These are phyloP conservation scores for Paratrypauchen microcephalus DNA, from an alignment of 2,797 vertebrate genomes.

Conservation along the genomic window DNA sequence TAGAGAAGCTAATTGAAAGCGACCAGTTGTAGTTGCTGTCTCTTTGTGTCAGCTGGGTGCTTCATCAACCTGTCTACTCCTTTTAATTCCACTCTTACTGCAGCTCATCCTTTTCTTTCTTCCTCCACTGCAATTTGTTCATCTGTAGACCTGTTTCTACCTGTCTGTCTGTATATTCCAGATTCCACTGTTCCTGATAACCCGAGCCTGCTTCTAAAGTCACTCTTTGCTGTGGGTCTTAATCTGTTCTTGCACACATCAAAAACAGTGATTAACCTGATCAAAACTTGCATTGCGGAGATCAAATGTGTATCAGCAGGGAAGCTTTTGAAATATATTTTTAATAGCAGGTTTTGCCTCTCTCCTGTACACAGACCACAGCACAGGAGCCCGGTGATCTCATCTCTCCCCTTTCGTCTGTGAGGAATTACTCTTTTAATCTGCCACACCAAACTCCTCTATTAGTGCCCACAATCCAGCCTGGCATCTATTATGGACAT, in stretches of 20 bases:
- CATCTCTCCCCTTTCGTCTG: conserved; percentile 63
- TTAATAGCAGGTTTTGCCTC: conserved; percentile 51
- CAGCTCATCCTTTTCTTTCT: background rate
- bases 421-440: conserved; percentile 78
- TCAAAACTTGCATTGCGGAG: conserved; percentile 45
- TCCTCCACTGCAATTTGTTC: background rate
- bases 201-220: background rate
- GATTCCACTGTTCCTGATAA: background rate
- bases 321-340: conserved; percentile 25
- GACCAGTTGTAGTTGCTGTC: conserved; percentile 37
- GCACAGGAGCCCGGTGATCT: conserved; percentile 48
- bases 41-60: conserved; percentile 20
- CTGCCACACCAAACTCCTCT: conserved; percentile 53
- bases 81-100: conserved; percentile 26
- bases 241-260: conserved; percentile 45
- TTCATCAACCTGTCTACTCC: conserved; percentile 44
- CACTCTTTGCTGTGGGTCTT: conserved; percentile 17
- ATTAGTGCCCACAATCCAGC: conserved; percentile 48
- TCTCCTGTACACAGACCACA: conserved; percentile 41
- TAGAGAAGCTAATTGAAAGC: conserved; percentile 31
- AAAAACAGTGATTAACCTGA: conserved; percentile 62
- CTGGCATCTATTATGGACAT: conserved; percentile 34
- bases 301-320: conserved; percentile 47
- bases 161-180: conserved; percentile 2
- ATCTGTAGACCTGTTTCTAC: background rate